Conservation (phyloP, 2,888 invertebrate genomes). For the Drosophila silvestris region DNA sequence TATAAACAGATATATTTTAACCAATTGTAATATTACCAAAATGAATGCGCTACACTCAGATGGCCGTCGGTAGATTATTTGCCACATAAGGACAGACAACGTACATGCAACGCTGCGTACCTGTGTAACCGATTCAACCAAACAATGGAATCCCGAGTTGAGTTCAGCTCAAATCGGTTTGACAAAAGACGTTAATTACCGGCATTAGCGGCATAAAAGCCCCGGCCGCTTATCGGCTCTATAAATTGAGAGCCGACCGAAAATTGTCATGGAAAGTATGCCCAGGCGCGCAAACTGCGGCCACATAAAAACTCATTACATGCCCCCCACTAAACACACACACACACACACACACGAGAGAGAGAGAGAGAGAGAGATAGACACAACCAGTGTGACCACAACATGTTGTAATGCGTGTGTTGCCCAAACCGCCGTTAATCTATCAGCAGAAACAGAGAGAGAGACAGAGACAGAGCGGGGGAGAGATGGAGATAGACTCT, state of each 20-base stretch:
- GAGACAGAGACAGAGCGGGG: background rate
- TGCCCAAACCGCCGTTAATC: constrained; percentile 16
- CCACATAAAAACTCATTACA: constrained; percentile 78
- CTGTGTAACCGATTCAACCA: constrained; percentile 10
- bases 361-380: background rate
- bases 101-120: constrained; percentile 3
- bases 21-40: background rate
- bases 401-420: constrained; percentile 69
- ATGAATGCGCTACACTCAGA: background rate
- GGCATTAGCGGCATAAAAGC: constrained; percentile 60
- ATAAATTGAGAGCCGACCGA: constrained; percentile 57
- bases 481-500: background rate
- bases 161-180: constrained; percentile 55
- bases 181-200: constrained; percentile 77
- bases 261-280: constrained; percentile 56
- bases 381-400: constrained; percentile 56
- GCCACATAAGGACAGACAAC: background rate
- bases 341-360: constrained; percentile 1
- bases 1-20: background rate
- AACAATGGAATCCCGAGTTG: constrained; percentile 25
- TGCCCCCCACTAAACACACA: constrained; percentile 33
- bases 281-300: constrained; percentile 43
- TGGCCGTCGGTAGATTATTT: background rate
- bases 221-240: constrained; percentile 60
- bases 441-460: constrained; percentile 34